Base-by-base conservation (phyloP, 1,140 invertebrate species). In the Drosophila insularis region DNA sequence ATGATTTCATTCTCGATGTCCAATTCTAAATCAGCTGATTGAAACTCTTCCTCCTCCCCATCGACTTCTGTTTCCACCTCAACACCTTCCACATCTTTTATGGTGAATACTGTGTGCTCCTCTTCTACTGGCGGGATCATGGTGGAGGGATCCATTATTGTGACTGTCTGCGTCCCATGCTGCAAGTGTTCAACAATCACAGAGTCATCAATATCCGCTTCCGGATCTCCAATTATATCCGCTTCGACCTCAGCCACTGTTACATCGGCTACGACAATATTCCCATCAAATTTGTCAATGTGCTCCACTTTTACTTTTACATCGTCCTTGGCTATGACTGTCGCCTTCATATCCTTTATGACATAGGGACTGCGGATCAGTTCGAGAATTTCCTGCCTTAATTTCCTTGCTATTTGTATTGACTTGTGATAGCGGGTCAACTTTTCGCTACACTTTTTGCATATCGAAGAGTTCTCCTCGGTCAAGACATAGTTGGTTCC, bases 1-100 rank as follows among this genome's bases (percentile, higher is more conserved):
- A 89, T 82, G 35, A 89, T 89, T 27, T 89, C 84, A 40, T 80
- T 89, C 10, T 89, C 84, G 21, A 89, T 89, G 59, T 89, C 80
- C 27, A 85, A 63, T 7, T 87, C 80, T 17, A 89, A 31, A 31
- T 84, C 71, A 23, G 89, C 74, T 0, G 85, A 56, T 1, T 89
- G 77, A 6, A 68, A 66, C 55, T 82, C 79, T 10, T 78, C 75
- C 8, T 67, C 81, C 1, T 60, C 80, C 13, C 55, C 27, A 3
- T 35, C 61, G 8, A n/a, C 35, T 37, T 37, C 35, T 37, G 11
- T 37, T 37, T 37, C 35, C 27, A 6, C 27, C 4, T 50, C 43
- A 7, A 21, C 17, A 50, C 19, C 50, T 4, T 67, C 66, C 1
- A 68, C 67, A 53, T 70, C 56, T 8, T 86, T 89, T 1, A 73